Conservation (phyloP, 2,797 vertebrate genomes). For the Hoplostethus mediterraneus region DNA sequence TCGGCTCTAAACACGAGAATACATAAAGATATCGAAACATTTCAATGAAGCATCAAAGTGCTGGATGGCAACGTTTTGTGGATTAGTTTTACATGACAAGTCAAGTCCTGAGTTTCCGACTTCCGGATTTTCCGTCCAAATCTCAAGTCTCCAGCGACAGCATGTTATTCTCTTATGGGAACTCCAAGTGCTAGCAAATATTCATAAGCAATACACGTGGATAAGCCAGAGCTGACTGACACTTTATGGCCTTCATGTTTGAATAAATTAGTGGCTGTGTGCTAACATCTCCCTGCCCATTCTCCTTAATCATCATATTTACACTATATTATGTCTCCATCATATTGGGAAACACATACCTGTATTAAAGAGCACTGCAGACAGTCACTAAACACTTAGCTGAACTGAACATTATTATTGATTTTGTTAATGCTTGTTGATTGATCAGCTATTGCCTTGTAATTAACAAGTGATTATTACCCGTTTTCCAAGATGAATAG, state of each 20-base stretch:
- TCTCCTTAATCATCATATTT: conserved; percentile 12
- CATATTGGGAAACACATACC: conserved; percentile 25
- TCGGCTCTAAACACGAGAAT: conserved; percentile 32
- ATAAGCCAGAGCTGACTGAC: conserved; percentile 60
- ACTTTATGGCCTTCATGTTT: conserved; percentile 51
- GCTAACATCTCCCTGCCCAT: background rate
- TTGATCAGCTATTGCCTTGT: background rate
- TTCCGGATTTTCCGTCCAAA: no score
- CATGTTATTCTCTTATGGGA: conserved; percentile 45
- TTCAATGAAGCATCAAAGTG: background rate
- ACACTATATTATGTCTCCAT: no score
- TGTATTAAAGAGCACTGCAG: conserved; percentile 7
- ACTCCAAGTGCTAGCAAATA: conserved; percentile 40
- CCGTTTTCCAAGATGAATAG: conserved; percentile 87
- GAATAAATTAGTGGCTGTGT: conserved; percentile 54
- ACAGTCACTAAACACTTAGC: background rate
- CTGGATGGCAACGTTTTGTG: rapidly evolving
- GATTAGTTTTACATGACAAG: background rate
- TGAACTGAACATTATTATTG: background rate
- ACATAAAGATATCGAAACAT: conserved; percentile 17
- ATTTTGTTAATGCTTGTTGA: background rate
- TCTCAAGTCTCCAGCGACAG: background rate
- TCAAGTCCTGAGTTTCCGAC: no score
- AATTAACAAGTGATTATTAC: conserved; percentile 67
- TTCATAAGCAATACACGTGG: conserved; percentile 57